Base-by-base conservation (phyloP, 2,888 invertebrate genomes). In the Callinectes sapidus region DNA sequence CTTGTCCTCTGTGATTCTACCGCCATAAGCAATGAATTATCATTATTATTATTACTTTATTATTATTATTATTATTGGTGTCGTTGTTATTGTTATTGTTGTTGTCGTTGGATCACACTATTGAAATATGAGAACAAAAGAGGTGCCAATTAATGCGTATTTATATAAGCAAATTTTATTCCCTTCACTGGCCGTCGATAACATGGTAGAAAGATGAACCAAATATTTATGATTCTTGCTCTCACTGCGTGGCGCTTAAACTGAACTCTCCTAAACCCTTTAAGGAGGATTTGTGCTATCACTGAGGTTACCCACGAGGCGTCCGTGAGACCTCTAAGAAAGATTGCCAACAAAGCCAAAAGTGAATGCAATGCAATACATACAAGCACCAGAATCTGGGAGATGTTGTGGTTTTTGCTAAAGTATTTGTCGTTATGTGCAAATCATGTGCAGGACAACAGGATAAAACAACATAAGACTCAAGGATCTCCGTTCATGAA, bases 61-160 rank as follows among this genome's bases (percentile, higher is more conserved):
- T 71, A 71, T 71, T 71, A 71, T 71, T 71, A 71, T n/a, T 71
- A 71, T n/a, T 71, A 71, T 71, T 71, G n/a, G n/a, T 71, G 23
- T 71, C n/a, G n/a, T 71, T 71, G n/a, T 71, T 71, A 28, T n/a
- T 71, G 61, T 61, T 61, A 18, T 61, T 61, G 61, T 61, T 61
- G 5, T 61, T 61, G 5, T 61, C 18, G 23, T 61, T 61, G 48
- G 5, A 48, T 48, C 10, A 8, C 48, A 48, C 48, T 0, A 10
- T 48, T 8, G 48, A 48, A 48, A 48, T 48, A 48, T 2, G 48
- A 48, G 3, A 10, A 10, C 48, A 48, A 48, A 39, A 39, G n/a
- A 2, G 39, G 2, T 39, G 39, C 10, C 48, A 8, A 8, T 48
- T 48, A 48, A 10, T 10, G 8, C 42, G 42, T 42, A 8, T 48